Conservation (phyloP, 1,140 invertebrate genomes). For the Lordiphosa clarofinis region DNA sequence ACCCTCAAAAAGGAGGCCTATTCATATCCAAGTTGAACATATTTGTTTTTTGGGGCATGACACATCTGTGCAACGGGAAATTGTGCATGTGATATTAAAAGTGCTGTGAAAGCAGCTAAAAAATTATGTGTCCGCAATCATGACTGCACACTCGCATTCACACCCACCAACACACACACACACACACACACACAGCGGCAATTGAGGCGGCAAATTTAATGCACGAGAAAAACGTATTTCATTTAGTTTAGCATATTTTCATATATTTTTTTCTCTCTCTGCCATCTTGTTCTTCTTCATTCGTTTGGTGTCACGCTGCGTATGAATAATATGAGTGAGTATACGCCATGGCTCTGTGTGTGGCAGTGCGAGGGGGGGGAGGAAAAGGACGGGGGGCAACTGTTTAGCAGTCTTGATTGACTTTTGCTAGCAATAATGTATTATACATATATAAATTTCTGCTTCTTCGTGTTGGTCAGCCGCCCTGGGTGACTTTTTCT, state of each 20-base stretch:
- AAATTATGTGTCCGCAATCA: conserved; percentile 45
- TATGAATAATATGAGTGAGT: conserved; percentile 62
- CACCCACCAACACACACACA: conserved; percentile 8
- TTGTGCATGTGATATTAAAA: conserved; percentile 23
- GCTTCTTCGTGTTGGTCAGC: background rate
- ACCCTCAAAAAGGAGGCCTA: too few relatives aligned
- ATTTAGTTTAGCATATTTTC: conserved; percentile 51
- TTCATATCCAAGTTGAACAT: too few relatives aligned
- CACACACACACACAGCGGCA: conserved; percentile 20
- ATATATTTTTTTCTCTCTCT: conserved; percentile 3
- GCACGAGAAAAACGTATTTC: conserved; percentile 65
- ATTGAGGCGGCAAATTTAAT: conserved; percentile 69
- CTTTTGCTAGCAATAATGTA: conserved; percentile 49
- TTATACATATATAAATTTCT: background rate
- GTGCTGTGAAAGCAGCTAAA: conserved; percentile 22
- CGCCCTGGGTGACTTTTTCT: conserved; percentile 23
- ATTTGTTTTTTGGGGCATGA: conserved; percentile 13
- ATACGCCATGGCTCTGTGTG: conserved; percentile 39
- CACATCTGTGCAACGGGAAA: conserved; percentile 44
- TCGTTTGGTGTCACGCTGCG: conserved; percentile 64
- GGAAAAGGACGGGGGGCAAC: too few relatives aligned
- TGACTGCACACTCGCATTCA: conserved; percentile 12
- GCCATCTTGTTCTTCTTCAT: background rate
- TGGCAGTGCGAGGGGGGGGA: conserved; percentile 33
- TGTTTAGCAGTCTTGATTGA: conserved; percentile 43